Base-by-base conservation (phyloP, 1,140 invertebrate genomes). In the Zaprionus lachaisei region DNA sequence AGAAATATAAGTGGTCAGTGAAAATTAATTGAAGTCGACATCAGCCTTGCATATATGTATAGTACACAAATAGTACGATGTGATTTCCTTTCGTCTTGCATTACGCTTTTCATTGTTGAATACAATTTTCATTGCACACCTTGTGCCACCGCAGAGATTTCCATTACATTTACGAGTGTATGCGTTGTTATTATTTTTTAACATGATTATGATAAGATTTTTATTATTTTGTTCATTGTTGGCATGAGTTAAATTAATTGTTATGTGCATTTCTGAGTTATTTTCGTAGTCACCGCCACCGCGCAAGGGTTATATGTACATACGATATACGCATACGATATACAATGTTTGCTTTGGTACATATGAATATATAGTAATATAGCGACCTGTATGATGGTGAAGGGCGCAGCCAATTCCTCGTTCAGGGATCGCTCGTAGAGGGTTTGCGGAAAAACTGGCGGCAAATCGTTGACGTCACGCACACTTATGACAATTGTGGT, bases 401-500 rank as follows among this genome's bases (percentile, higher is more conserved):
- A 94, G 17, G 94, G 93, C 71, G 94, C 94, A 41, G 93, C 83
- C 76, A 94, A 93, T 91, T 96, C 96, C 93, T 97, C 96, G 78
- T 95, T 93, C 89, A 96, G 94, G 28, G 93, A 93, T 12, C 95
- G 94, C 55, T 95, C 94, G 94, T 97, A 97, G 26, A 94, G 90
- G 56, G 95, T 94, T 85, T 95, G 93, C 56, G 95, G 95, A 94
- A 98, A 98, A 62, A 94, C 94, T 6, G 97, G 97, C 41, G 96
- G 96, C 70, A 97, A 94, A 93, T 97, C 97, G 93, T 97, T 97
- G 91, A 96, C 95, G 92, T 97, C 96, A 80, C 96, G 95, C 61
- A 97, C 94, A 86, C 95, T 94, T 82, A 97, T 96, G 65, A 96
- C 94, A 60, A 98, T 96, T 60, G 94, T 95, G 71, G 97, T 97